phyloP scores from a whole-genome alignment of 2,113 vertebrate genomes.

The Cnemophilus loriae region DNA sequence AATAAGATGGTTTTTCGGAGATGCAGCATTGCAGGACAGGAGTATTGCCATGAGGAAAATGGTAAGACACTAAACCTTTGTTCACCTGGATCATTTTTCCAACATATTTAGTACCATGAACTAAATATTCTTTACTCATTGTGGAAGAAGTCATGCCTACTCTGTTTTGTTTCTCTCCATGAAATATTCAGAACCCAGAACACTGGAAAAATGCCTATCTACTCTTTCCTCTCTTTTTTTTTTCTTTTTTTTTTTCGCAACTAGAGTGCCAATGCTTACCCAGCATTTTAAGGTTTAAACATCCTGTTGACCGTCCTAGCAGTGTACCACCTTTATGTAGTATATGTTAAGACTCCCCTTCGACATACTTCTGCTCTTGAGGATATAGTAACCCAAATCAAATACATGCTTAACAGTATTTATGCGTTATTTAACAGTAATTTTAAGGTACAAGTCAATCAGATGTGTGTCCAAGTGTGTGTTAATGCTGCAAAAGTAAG shows the following conservation, averaged over 20 bases:
- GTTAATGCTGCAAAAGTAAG: background rate
- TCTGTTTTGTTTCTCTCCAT: background rate
- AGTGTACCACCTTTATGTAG: background rate
- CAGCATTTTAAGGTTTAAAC: background rate
- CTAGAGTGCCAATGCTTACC: background rate
- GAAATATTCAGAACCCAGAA: background rate
- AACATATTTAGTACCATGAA: background rate
- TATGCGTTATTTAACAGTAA: background rate
- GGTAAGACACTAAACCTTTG: constrained; percentile 68
- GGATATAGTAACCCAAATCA: background rate
- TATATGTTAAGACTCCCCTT: background rate
- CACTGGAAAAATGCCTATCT: background rate
- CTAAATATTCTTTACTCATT: background rate
- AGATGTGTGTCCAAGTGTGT: background rate
- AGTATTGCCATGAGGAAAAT: constrained; percentile 91
- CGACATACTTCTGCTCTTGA: background rate
- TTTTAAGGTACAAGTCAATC: background rate
- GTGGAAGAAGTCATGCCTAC: background rate
- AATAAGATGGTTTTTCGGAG: constrained; percentile 96
- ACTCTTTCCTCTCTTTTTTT: background rate
- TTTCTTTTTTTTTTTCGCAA: background rate
- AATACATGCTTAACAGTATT: background rate
- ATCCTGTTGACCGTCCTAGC: background rate
- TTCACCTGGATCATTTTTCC: background rate
- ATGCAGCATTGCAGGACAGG: constrained; percentile 89